Evolutionary conservation across 2,113 vertebrate genomes (phyloP).

Genomic region (Odocoileus virginianus): DNA sequence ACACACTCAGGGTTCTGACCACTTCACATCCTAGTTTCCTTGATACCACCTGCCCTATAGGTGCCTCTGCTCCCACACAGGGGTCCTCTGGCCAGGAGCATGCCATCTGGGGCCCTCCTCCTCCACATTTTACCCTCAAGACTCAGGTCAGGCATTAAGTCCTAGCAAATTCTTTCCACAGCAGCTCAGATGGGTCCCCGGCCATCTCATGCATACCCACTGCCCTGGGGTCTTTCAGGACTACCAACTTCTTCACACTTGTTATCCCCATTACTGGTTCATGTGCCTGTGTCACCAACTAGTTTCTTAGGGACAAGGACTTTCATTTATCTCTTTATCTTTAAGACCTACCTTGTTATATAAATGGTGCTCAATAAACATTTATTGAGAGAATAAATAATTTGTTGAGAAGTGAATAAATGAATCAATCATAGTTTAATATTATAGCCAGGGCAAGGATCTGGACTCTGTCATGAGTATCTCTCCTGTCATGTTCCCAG

Average conservation of each 20-base stretch:
- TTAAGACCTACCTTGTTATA: neutral
- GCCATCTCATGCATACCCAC: neutral
- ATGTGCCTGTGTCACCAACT: neutral
- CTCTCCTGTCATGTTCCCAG: neutral
- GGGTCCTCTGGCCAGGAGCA: neutral
- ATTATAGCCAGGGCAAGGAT: neutral
- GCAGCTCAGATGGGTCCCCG: neutral
- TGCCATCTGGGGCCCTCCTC: accelerated
- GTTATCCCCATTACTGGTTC: neutral
- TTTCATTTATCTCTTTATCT: neutral
- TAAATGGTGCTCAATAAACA: neutral
- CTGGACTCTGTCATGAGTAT: neutral
- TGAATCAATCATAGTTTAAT: neutral
- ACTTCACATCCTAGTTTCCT: neutral
- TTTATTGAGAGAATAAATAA: neutral
- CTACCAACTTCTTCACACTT: neutral
- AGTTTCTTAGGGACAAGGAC: neutral
- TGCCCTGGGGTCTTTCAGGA: neutral
- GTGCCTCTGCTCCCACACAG: neutral
- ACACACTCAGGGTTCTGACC: neutral
- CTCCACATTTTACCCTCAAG: neutral
- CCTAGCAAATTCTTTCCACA: neutral
- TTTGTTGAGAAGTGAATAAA: neutral
- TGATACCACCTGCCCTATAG: neutral
- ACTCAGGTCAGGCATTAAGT: neutral